Evolutionary conservation across 2,113 vertebrate species (phyloP).

Genomic region (Sinocyclocheilus anshuiensis): DNA sequence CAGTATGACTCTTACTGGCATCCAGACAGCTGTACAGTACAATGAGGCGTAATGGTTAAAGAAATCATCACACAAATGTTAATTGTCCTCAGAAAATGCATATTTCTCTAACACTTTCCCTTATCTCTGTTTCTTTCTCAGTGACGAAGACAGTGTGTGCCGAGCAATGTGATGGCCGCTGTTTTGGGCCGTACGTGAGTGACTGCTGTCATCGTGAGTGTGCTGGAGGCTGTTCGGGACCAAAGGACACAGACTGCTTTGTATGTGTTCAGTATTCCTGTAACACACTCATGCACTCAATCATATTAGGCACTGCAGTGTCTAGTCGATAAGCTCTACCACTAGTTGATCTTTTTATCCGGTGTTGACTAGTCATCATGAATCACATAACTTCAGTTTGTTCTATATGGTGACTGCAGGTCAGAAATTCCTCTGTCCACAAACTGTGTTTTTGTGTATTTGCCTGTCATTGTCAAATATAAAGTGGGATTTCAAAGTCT

Average conservation of each 20-base stretch:
- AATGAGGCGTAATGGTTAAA: neutral
- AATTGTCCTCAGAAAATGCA: neutral
- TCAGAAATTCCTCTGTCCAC: neutral
- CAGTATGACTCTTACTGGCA: neutral
- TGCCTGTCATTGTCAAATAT: neutral
- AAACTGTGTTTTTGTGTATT: neutral
- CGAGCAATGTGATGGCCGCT: conserved; percentile 94
- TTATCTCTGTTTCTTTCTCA: conserved; percentile 63
- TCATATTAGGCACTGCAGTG: neutral
- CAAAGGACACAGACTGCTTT: conserved; percentile 97
- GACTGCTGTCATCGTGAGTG: conserved; percentile 99
- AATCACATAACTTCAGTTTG: neutral
- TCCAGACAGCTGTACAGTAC: neutral
- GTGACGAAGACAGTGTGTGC: conserved; percentile 97
- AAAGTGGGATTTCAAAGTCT: neutral
- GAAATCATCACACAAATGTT: neutral
- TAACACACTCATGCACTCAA: conserved; percentile 9
- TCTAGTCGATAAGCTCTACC: neutral
- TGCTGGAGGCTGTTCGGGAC: conserved; percentile 93
- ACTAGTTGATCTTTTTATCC: neutral
- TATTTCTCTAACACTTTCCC: neutral
- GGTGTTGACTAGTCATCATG: conserved; percentile 5
- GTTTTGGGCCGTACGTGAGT: conserved; percentile 94
- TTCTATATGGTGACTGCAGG: neutral
- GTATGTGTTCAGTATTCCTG: conserved; percentile 73